Conservation (phyloP, 2,113 vertebrate species). For the Amphilophus citrinellus region DNA sequence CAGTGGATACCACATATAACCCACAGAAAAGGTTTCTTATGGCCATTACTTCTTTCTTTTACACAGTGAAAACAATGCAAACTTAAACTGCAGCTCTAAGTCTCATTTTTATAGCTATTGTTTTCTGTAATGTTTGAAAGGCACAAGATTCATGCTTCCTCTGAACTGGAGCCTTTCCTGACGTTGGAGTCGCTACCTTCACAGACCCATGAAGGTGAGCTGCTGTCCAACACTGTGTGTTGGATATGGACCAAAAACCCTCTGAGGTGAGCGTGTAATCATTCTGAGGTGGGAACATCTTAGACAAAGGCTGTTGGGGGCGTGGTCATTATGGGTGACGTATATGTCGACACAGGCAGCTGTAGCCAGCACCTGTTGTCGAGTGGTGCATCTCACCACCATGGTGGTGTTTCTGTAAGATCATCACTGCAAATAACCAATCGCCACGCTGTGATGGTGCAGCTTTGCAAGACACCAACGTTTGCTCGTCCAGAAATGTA, state of each 20-base stretch:
- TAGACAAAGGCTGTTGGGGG: background rate
- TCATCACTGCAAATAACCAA: too few relatives aligned
- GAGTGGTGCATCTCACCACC: too few relatives aligned
- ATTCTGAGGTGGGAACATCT: background rate
- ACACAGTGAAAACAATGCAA: background rate
- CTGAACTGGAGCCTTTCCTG: too few relatives aligned
- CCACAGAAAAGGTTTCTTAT: background rate
- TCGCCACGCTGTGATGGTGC: too few relatives aligned
- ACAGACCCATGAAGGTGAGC: background rate
- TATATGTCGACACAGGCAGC: too few relatives aligned
- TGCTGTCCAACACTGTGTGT: background rate
- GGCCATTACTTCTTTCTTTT: background rate
- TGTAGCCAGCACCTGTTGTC: too few relatives aligned
- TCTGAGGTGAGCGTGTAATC: background rate
- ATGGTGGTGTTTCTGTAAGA: too few relatives aligned
- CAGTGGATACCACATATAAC: constrained; percentile 5
- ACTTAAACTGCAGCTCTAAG: background rate
- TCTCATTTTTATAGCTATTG: too few relatives aligned
- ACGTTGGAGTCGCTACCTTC: background rate
- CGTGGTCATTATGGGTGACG: background rate
- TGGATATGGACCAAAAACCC: background rate
- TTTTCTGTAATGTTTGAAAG: too few relatives aligned
- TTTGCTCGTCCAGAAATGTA: too few relatives aligned
- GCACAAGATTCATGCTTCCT: too few relatives aligned
- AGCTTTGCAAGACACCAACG: too few relatives aligned